These are phyloP conservation scores for Cynopterus sphinx DNA, from an alignment of 2,797 vertebrate genomes.

Conservation along the genomic window DNA sequence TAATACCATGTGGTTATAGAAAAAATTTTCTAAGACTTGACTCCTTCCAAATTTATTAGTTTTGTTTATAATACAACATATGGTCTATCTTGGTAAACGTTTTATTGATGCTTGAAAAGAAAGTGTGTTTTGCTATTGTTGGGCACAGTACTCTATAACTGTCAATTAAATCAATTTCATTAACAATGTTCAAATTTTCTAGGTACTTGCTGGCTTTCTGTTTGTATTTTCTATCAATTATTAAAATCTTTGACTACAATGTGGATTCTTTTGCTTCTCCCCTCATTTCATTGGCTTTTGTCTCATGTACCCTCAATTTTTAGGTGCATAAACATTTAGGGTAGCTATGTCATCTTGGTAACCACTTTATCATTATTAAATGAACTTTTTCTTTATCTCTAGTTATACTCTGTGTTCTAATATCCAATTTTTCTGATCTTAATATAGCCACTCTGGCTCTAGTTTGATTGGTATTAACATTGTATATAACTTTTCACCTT, in stretches of 20 bases:
- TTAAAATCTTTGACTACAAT: background rate
- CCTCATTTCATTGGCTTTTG: background rate
- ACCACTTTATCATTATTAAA: background rate
- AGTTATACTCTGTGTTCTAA: background rate
- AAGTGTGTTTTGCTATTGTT: background rate
- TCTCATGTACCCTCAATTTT: background rate
- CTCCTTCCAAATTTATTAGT: background rate
- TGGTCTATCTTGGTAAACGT: background rate
- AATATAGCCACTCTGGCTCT: background rate
- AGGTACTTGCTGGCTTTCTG: background rate
- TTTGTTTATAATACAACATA: background rate
- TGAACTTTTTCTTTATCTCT: background rate
- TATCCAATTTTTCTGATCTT: background rate
- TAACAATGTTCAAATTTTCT: background rate
- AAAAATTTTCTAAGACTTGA: conserved; percentile 12
- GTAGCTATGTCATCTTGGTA: background rate
- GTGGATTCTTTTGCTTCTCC: background rate
- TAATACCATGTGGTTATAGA: background rate
- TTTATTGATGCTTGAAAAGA: background rate
- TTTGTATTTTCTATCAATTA: background rate
- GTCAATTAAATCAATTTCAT: background rate
- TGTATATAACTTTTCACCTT: background rate
- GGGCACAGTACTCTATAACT: background rate
- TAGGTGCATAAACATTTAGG: background rate
- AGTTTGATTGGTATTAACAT: background rate